Percentiles rank a stretch among this genome's conserved stretches.
Evolutionary conservation across 35 echinoderm and acorn worm species (phyloP).

Genomic region (Amphiura filiformis): DNA sequence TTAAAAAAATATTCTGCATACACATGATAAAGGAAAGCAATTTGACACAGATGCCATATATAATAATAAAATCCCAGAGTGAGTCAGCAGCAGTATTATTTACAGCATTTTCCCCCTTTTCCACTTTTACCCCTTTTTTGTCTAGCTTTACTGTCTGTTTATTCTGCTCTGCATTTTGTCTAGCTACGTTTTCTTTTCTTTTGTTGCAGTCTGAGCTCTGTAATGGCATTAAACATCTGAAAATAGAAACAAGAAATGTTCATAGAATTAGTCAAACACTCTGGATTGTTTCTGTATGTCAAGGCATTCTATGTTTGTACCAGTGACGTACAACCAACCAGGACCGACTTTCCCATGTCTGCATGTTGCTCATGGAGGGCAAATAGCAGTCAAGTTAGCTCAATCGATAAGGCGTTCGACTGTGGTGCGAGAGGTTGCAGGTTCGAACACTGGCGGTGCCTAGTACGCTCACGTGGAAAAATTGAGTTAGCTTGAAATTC

Average conservation of each 20-base stretch:
- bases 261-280: neutral
- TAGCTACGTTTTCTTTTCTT: constrained; percentile 90
- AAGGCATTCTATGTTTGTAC: too few species aligned
- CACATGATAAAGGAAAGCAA: neutral
- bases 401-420: too few species aligned
- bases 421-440: too few species aligned
- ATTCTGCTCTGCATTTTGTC: constrained; percentile 55
- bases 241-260: constrained; percentile 17
- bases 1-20: neutral
- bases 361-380: too few species aligned
- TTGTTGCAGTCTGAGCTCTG: constrained; percentile 88
- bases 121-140: constrained; percentile 51
- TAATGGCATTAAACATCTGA: constrained; percentile 99
- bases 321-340: too few species aligned
- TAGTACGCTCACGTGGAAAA: too few species aligned
- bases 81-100: constrained; percentile 35
- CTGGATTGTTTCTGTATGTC: neutral
- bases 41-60: neutral
- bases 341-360: too few species aligned
- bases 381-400: too few species aligned
- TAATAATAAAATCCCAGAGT: neutral
- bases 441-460: too few species aligned
- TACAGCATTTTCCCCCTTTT: constrained; percentile 60
- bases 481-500: too few species aligned
- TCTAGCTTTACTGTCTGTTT: constrained; percentile 60